phyloP scores from a whole-genome alignment of 2,888 invertebrate species.

The Anagyrus pseudococci region DNA sequence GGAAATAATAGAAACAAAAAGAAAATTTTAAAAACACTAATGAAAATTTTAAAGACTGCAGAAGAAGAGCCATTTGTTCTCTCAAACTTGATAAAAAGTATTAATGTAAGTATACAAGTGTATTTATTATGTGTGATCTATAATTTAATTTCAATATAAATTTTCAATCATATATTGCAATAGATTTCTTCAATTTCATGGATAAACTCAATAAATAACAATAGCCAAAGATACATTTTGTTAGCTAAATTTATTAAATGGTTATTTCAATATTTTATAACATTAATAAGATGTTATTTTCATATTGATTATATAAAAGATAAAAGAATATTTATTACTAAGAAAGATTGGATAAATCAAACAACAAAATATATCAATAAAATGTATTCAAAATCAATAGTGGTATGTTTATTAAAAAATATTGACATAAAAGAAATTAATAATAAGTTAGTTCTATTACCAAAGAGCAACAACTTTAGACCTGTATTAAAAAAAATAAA shows the following conservation, averaged over 20 bases:
- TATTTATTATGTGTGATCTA: not conserved
- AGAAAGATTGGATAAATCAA: too few relatives aligned
- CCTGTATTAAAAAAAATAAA: not conserved
- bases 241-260: slow-evolving; percentile 26
- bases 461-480: slow-evolving; percentile 16
- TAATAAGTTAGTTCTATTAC: slow-evolving; percentile 13
- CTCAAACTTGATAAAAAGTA: not conserved
- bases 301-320: slow-evolving; percentile 15
- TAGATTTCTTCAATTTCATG: slow-evolving; percentile 26
- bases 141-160: not conserved
- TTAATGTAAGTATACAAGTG: slow-evolving; percentile 25
- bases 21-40: slow-evolving; percentile 27
- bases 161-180: not conserved
- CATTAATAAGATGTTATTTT: slow-evolving; percentile 7
- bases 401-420: too few relatives aligned
- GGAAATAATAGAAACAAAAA: slow-evolving; percentile 29
- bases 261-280: slow-evolving; percentile 26
- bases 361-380: too few relatives aligned
- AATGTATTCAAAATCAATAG: too few relatives aligned
- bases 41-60: slow-evolving; percentile 24
- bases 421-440: too few relatives aligned
- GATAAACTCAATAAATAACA: not conserved
- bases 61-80: slow-evolving; percentile 16
- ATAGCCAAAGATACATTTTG: slow-evolving; percentile 11
- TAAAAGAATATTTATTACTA: slow-evolving; percentile 17